Percentiles rank a stretch among this genome's conserved stretches.
Conservation (phyloP, 2,888 invertebrate genomes). For the Isotomurus palustris region DNA sequence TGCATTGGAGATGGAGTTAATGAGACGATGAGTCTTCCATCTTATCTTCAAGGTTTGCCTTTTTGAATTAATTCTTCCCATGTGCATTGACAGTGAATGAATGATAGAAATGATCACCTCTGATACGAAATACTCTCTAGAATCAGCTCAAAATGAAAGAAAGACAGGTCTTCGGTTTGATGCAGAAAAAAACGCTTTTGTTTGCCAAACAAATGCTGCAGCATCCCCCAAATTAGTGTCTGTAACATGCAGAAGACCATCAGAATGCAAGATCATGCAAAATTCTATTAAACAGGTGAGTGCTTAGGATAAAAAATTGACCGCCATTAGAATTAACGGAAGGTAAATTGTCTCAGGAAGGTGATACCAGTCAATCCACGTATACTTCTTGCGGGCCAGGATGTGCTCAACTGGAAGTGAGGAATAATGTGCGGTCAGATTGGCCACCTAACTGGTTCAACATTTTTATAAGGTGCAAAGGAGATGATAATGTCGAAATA, state of each 20-base stretch:
- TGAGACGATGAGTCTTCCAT: conserved; percentile 26
- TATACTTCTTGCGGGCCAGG: conserved; percentile 22
- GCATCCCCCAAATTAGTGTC: conserved; percentile 22
- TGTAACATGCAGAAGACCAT: conserved; percentile 34
- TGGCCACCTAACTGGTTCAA: conserved; percentile 35
- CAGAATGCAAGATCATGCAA: conserved; percentile 37
- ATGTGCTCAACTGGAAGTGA: conserved; percentile 22
- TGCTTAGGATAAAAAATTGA: background rate
- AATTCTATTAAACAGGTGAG: conserved; percentile 1
- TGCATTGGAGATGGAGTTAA: conserved; percentile 34
- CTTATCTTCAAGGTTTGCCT: conserved; percentile 18
- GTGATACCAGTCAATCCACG: conserved; percentile 24
- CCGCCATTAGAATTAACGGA: background rate
- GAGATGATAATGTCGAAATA: conserved; percentile 31
- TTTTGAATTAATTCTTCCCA: no score
- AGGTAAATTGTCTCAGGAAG: conserved; percentile 14
- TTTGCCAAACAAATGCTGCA: conserved; percentile 27
- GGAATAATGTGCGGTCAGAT: conserved; percentile 11
- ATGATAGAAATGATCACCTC: no score
- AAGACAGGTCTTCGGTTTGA: conserved; percentile 35
- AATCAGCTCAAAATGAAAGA: no score
- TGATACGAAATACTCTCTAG: no score
- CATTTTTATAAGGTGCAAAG: conserved; percentile 25
- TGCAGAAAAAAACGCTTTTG: conserved; percentile 19
- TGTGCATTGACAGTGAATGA: no score